Base-by-base conservation (phyloP, 1,140 invertebrate species). In the Eueides isabella region DNA sequence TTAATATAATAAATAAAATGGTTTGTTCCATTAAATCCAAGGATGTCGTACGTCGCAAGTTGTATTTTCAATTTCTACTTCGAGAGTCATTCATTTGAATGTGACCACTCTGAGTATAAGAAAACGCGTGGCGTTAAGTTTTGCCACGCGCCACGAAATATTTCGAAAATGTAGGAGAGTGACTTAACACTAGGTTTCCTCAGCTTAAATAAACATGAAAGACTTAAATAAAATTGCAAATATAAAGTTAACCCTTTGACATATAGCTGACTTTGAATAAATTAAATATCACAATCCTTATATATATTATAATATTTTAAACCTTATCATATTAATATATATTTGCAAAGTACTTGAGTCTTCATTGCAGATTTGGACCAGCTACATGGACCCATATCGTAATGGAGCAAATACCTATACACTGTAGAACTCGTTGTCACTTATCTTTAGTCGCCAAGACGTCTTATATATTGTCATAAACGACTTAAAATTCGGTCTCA, bases 361-460 rank as follows among this genome's bases (percentile, higher is more conserved):
- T 55, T 26, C 48, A 55, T 55, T 55, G 48, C 48, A 55, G 48
- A 55, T 55, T 55, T 55, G 48, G 9, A 23, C 19, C 12, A 29
- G 31, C 35, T 38, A 44, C 31, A 62, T 67, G 33, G 33, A 62
- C 64, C 23, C 35, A 65, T 48, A 48, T 75, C 70, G 70, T 75
- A 68, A 16, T 55, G 5, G 31, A 19, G 55, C 64, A 66, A 71
- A 76, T 70, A 76, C 77, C 61, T 78, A 79, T 74, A 71, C 74
- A 76, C 78, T 80, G 77, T 80, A 82, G 79, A 63, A 80, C 78
- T 83, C 80, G 80, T 87, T 85, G 80, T 74, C 75, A 80, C 74
- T 83, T 88, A 88, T 88, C 86, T 85, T 63, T 73, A 78, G 77
- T 80, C 77, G 68, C 79, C 81, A 86, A 83, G 82, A 80, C 81